Conservation (phyloP, 1,140 invertebrate genomes). For the Heliconius melpomene region DNA sequence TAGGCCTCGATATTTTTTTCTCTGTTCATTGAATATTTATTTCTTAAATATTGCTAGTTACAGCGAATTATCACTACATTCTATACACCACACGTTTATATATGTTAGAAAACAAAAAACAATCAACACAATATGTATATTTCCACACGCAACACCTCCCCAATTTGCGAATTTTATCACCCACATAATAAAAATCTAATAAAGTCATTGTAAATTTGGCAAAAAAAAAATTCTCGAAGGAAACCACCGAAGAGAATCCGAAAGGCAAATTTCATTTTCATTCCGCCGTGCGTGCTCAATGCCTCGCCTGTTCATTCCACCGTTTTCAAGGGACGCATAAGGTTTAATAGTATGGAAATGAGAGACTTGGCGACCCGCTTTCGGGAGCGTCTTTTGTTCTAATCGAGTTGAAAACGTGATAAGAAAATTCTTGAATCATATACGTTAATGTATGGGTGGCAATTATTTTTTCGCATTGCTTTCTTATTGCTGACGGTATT, state of each 20-base stretch:
- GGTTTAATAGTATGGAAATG: constrained; percentile 39
- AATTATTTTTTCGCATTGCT: constrained; percentile 8
- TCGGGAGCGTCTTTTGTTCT: constrained; percentile 30
- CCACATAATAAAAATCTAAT: constrained; percentile 26
- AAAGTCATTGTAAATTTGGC: constrained; percentile 37
- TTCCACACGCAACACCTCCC: not conserved
- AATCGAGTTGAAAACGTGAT: constrained; percentile 37
- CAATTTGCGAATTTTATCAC: constrained; percentile 23
- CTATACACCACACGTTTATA: not conserved
- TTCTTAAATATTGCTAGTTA: no score
- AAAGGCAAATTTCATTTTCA: constrained; percentile 38
- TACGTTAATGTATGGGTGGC: not conserved
- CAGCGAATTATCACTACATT: no score
- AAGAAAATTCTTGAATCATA: constrained; percentile 27
- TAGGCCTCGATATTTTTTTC: no score
- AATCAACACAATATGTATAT: not conserved
- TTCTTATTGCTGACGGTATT: not conserved
- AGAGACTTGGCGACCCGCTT: constrained; percentile 22
- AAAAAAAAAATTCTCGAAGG: constrained; percentile 22
- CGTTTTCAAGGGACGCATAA: constrained; percentile 30
- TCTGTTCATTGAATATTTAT: no score
- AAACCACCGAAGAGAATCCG: constrained; percentile 31
- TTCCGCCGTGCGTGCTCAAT: constrained; percentile 33
- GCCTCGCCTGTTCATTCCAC: constrained; percentile 27
- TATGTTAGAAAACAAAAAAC: not conserved